Evolutionary conservation across 2,888 invertebrate species (phyloP).

Genomic region (Phyto melanocephala): DNA sequence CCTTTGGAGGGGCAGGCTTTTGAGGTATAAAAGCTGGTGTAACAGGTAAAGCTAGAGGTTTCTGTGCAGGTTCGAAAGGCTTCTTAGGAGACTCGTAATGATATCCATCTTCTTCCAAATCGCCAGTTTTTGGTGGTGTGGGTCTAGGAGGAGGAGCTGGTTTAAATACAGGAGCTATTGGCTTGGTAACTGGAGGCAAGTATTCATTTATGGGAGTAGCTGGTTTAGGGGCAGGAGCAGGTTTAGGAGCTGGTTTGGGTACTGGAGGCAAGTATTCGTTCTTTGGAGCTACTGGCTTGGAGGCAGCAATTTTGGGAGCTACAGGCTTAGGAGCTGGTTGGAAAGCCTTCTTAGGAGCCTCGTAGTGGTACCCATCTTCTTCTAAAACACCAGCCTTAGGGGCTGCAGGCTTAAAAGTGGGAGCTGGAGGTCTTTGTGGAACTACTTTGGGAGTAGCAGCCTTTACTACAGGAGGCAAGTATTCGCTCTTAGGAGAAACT

Average conservation of each 20-base stretch:
- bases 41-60: too few species aligned
- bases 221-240: conserved; percentile 12
- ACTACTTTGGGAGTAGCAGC: background rate
- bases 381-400: conserved; percentile 66
- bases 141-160: background rate
- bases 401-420: conserved; percentile 6
- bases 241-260: conserved; percentile 31
- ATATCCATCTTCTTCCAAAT: too few species aligned
- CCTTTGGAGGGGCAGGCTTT: conserved; percentile 40
- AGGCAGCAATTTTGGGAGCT: background rate
- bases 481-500: background rate
- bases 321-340: conserved; percentile 7
- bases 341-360: conserved; percentile 32
- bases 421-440: background rate
- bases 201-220: conserved; percentile 6
- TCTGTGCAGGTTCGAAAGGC: too few species aligned
- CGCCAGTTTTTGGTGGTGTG: too few species aligned
- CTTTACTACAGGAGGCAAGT: background rate
- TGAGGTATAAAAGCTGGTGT: background rate
- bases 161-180: background rate
- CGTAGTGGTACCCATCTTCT: conserved; percentile 74
- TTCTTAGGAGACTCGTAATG: too few species aligned
- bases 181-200: conserved; percentile 30
- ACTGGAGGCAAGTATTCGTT: conserved; percentile 65
- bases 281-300: conserved; percentile 50